Percentiles rank a stretch among this genome's conserved stretches.
Conservation (phyloP, 1,140 invertebrate species). For the Akabosia matsudoensis region DNA sequence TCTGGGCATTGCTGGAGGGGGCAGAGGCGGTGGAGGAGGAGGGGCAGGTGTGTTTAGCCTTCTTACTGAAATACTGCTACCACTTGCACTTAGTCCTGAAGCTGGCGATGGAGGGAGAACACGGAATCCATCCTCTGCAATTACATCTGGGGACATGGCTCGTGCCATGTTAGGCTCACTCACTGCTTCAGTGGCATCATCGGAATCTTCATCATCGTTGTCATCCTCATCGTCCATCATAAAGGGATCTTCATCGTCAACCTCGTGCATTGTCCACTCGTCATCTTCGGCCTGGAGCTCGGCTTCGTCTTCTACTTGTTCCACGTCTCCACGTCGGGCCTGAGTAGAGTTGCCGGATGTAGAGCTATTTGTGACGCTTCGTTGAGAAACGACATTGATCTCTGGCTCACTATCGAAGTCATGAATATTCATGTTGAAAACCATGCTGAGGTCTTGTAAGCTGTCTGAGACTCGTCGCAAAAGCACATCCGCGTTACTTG, state of each 20-base stretch:
- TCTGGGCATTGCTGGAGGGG: too few relatives aligned
- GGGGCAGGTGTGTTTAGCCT: background rate
- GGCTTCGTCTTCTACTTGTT: background rate
- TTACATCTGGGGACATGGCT: background rate
- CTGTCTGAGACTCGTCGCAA: background rate
- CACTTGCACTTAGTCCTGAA: background rate
- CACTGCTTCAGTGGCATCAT: background rate
- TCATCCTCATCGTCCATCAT: slow-evolving; percentile 36
- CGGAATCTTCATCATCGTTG: slow-evolving; percentile 14
- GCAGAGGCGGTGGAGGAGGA: background rate
- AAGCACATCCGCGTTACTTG: slow-evolving; percentile 3
- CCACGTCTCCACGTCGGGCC: background rate
- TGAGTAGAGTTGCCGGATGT: background rate
- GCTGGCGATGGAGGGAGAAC: background rate
- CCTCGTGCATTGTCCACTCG: background rate
- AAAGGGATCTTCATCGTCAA: slow-evolving; percentile 48
- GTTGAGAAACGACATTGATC: background rate
- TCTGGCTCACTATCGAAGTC: background rate
- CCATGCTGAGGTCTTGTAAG: background rate
- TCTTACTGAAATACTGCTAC: background rate
- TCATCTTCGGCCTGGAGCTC: background rate
- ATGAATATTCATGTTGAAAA: background rate
- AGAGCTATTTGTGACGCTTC: background rate
- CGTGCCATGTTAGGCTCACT: background rate
- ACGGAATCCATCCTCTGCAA: slow-evolving; percentile 40